Evolutionary conservation across 2,113 vertebrate species (phyloP), one percentile per base, ranked within the genome.

Genomic region (Stomatorhinus ivindoensis): DNA sequence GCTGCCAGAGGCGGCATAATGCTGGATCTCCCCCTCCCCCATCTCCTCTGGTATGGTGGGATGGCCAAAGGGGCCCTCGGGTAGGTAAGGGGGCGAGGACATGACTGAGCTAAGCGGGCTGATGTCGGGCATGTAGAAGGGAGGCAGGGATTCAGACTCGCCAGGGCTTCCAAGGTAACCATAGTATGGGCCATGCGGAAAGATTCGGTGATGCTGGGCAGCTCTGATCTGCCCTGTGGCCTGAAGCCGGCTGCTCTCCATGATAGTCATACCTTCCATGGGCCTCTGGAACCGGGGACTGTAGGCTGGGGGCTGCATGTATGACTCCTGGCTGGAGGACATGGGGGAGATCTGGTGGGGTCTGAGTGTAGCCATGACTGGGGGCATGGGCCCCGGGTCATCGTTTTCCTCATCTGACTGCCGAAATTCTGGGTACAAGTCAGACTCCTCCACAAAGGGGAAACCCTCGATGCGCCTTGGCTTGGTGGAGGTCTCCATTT

Each of bases 371-470:
- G 97, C 94, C 95, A 99, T 97, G 0, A 97, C 96, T 0, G 97
- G 88, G 0, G 98, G 97, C 94, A 98, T 95, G 92, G 95, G 95
- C 35, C 97, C 95, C 0, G 98, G 97, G 91, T 98, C 98, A 0
- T 99, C 98, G 0, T 99, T 99, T 93, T 99, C 98, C 94, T 99
- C 98, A 0, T 99, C 98, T 0, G 98, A 99, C 95, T 99, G 98
- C 76, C 98, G 97, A 92, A 99, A 99, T 94, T 99, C 98, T 0
- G 98, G 98, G 94, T 99, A 99, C 93, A 98, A 97, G 94, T 99
- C 98, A 0, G 98, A 98, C 94, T 99, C 98, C 93, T 99, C 98
- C 0, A 98, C 98, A 46, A 99, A 99, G n/a, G 98, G 98, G 88
- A 99, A 99, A 91, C 98, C 98, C 93, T 98, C 97, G 2, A 99